Evolutionary conservation across 2,888 invertebrate species (phyloP).

Genomic region (Epinotia brunnichana): DNA sequence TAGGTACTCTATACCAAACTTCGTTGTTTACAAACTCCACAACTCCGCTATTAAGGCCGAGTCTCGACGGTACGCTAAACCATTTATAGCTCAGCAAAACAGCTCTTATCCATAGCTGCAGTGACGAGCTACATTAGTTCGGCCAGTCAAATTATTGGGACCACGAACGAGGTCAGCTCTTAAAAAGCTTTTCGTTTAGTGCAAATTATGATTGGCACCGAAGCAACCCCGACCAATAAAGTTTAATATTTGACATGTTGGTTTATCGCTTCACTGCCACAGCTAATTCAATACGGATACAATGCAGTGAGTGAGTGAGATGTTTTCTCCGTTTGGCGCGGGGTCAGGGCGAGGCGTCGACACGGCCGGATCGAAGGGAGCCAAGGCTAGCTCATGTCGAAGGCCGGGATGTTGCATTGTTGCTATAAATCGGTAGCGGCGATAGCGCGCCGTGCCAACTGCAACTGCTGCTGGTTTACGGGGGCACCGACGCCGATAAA

Average conservation of each 20-base stretch:
- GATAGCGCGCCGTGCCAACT: slow-evolving; percentile 7
- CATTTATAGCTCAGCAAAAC: slow-evolving; percentile 1
- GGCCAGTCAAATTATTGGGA: slow-evolving; percentile 15
- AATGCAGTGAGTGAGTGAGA: neutral
- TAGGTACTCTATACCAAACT: neutral
- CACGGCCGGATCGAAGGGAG: slow-evolving; percentile 17
- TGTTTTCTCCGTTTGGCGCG: neutral
- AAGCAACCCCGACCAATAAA: neutral
- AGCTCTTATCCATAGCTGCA: neutral
- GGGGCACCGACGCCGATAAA: slow-evolving; percentile 1
- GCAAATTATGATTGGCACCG: slow-evolving; percentile 31
- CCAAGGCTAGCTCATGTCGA: slow-evolving; percentile 12
- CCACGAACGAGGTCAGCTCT: slow-evolving; percentile 28
- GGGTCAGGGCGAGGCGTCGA: slow-evolving; percentile 36
- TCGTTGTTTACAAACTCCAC: slow-evolving; percentile 5
- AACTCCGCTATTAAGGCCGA: slow-evolving; percentile 2
- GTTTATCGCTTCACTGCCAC: neutral
- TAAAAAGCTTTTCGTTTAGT: slow-evolving; percentile 38
- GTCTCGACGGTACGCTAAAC: slow-evolving; percentile 13
- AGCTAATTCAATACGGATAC: neutral
- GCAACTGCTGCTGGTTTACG: neutral
- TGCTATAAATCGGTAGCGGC: slow-evolving; percentile 8
- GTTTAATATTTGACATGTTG: slow-evolving; percentile 18
- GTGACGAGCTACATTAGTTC: neutral
- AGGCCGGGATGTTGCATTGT: slow-evolving; percentile 11